Base-by-base conservation (phyloP, 2,888 invertebrate genomes). In the Apamea epomidion region DNA sequence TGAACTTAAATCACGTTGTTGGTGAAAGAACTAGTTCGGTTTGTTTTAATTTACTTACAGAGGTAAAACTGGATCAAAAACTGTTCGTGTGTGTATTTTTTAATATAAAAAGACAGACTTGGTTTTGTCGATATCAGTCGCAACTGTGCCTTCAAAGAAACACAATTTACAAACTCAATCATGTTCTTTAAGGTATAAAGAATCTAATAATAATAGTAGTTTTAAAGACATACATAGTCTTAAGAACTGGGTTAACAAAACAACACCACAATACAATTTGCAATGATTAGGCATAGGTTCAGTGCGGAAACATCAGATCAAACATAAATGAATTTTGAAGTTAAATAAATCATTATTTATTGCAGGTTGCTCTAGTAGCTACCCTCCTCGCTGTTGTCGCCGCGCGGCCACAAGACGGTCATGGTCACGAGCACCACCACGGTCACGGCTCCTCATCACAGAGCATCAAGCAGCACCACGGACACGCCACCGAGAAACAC, bases 331-430 rank as follows among this genome's bases (percentile, higher is more conserved):
- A 42, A 42, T 42, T 42, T 42, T n/a, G n/a, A 3, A 42, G 42
- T 42, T 60, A 5, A 25, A 74, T 16, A 0, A 54, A 29, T n/a
- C 18, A 4, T 64, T 51, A 6, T 21, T 18, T 51, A 5, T 6
- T 51, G 5, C 54, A 82, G 83, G 37, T 71, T 62, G 14, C 10
- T 21, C 25, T 83, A 32, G 10, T 78, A 29, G 45, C 70, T 45
- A 71, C 81, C 10, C 48, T 87, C 5, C 14, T 88, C 12, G 78
- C 79, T 2, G 67, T 77, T 0, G 87, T 79, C 0, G 42, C 69
- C 32, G 87, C 85, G 5, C 82, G 82, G 29, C 81, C 89, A n/a
- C 82, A 88, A 75, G 78, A 82, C 0, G 12, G 12, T 32, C 70
- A 69, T 37, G 37, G 37, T 37, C 37, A 37, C 37, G 37, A 37